Evolutionary conservation across 92 coral and sea anemone genomes (phyloP), one percentile per base, ranked within the genome.

Genomic region (Micromussa lordhowensis): DNA sequence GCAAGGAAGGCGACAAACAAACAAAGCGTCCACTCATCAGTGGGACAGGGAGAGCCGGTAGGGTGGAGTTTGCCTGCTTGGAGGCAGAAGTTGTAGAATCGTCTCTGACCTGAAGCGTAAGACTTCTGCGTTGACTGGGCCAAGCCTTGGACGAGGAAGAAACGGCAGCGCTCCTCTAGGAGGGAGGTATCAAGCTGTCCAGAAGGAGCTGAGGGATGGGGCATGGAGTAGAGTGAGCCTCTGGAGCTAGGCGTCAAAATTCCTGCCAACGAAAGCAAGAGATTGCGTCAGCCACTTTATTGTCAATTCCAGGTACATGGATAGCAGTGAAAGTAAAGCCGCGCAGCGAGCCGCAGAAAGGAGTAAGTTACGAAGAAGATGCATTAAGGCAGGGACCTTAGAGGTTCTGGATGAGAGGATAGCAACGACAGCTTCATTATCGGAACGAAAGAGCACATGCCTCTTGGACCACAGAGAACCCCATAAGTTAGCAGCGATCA

Each of bases 401-500:
- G 88, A 91, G 0, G 94, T 83, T 61, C 95, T 70, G 51, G 78
- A 53, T n/a, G 77, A 90, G 38, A 93, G 79, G 13, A 90, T 75
- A 13, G 86, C 84, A 18, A 87, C 89, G 1, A 93, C 95, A 17
- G 93, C 91, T 31, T 91, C 81, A 66, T 90, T 92, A 79, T 92
- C 91, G 16, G 75, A 92, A 68, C 55, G 80, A 44, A n/a, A n/a
- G 29, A 5, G 73, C 73, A 68, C 73, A 9, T 68, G 73, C 73
- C 0, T 26, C 30, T 28, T n/a, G 13, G 53, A 24, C 94, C 94
- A 89, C 28, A 34, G 34, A 15, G 35, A 70, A 21, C 92, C 71
- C 73, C 55, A 38, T 0, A 48, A 57, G 40, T 76, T 26, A 38
- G 32, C 28, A 6, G 80, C 32, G 9, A 18, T 26, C 16, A 48